Evolutionary conservation across 1,140 invertebrate species (phyloP), one percentile per base, ranked within the genome.

Genomic region (Dermatophagoides farinae): DNA sequence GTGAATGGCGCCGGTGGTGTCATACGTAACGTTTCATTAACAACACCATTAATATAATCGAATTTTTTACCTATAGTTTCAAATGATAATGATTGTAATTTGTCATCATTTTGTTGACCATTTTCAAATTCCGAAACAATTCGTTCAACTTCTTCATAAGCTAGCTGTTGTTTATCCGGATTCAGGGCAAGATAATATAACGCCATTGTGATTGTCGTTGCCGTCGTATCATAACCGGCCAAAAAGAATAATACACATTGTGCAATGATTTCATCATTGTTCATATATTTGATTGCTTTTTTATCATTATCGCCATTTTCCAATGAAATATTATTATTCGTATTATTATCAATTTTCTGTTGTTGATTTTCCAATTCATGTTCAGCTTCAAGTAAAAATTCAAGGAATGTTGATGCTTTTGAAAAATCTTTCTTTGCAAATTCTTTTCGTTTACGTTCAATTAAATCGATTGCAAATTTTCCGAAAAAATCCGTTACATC

Each of bases 231-330:
- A 64, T 77, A 83, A 18, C 80, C 81, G 60, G 77, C 82, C 1
- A 76, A 69, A 64, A 83, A 81, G 65, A 85, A 84, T 9, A 81
- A 41, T 1, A 79, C 70, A 1, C 77, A 76, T 64, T 84, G 80
- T 0, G 78, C 76, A 1, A 80, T 71, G 10, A 87, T 58, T 49
- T 58, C 57, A 11, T 44, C 75, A 38, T 80, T 79, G 1, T 72
- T 73, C 20, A 22, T 10, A 11, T 51, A 25, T 38, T 40, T 54
- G 9, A 14, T 25, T 2, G n/a, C 4, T 46, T 10, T 57, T n/a
- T 18, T 16, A 31, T 58, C n/a, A n/a, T n/a, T n/a, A n/a, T n/a
- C n/a, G n/a, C n/a, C n/a, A n/a, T n/a, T n/a, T n/a, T n/a, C n/a
- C n/a, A n/a, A n/a, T n/a, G n/a, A n/a, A n/a, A n/a, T n/a, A n/a